Base-by-base conservation (phyloP, 2,797 vertebrate genomes). In the Buceros bicornis region DNA sequence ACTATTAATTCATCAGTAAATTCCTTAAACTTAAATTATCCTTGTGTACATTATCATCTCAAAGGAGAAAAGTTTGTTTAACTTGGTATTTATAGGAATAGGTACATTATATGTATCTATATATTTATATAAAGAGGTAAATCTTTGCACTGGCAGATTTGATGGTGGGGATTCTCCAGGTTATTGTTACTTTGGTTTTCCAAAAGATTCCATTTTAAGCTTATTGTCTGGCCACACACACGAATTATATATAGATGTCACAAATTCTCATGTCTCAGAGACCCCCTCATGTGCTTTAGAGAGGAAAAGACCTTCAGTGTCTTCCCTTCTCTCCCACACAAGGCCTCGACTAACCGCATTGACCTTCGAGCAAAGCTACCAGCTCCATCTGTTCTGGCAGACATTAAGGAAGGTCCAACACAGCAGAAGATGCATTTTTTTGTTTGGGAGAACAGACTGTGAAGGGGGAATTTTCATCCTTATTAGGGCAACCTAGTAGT, bases 401-500 rank as follows among this genome's bases (percentile, higher is more conserved):
- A 57, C 18, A 35, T 48, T 61, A 84, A 53, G 25, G 45, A 90
- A 81, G 77, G 58, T 83, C 73, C 17, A 0, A 56, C 47, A 47
- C 25, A 93, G 79, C 76, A 91, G 76, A 93, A 86, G 73, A 83
- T 70, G 47, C 54, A 10, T 47, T 71, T 92, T 92, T 91, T 86
- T 88, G 43, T 65, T 88, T 72, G 58, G 35, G 58, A 83, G 43
- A 95, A 61, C 62, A 79, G 31, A 35, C 93, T 84, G 35, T 28
- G 70, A 91, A 91, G 72, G 31, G 70, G 43, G 40, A 94, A 61
- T 95, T 94, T 96, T 95, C 77, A 73, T 94, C 94, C 94, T 95
- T 96, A 91, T 96, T 95, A 93, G 95, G 94, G 50, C 80, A 96
- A 53, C 74, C 13, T 84, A 93, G 43, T 33, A 64, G 67, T 82